Evolutionary conservation across 2,888 invertebrate species (phyloP).

Genomic region (Lepidonotus clava): DNA sequence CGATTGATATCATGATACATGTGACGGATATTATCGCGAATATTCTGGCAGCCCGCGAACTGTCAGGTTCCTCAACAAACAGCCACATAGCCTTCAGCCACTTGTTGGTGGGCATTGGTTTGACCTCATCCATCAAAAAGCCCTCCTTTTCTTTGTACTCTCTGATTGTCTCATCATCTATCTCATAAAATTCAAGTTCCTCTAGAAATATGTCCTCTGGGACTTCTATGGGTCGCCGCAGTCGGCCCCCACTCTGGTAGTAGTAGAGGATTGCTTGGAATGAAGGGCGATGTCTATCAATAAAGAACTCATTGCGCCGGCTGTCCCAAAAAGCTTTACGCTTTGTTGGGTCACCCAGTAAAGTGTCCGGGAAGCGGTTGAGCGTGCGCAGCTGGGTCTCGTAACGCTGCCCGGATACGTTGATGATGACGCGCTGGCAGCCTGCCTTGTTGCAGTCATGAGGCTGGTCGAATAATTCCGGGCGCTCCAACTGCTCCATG

Average conservation of each 20-base stretch:
- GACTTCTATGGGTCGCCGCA: constrained; percentile 81
- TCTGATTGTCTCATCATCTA: constrained; percentile 79
- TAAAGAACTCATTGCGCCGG: constrained; percentile 75
- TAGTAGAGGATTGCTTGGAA: constrained; percentile 79
- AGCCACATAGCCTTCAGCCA: constrained; percentile 79
- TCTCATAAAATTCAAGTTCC: constrained; percentile 81
- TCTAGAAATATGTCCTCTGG: constrained; percentile 81
- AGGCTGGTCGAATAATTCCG: constrained; percentile 54
- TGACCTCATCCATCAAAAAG: constrained; percentile 74
- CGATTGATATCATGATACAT: constrained; percentile 81
- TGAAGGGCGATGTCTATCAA: constrained; percentile 78
- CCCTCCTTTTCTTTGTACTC: constrained; percentile 81
- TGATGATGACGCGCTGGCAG: constrained; percentile 73
- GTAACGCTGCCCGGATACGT: constrained; percentile 76
- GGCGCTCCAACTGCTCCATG: constrained; percentile 50
- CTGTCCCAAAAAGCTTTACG: constrained; percentile 75
- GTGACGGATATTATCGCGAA: constrained; percentile 80
- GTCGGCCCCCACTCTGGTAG: constrained; percentile 80
- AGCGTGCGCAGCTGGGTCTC: constrained; percentile 79
- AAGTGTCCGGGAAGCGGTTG: constrained; percentile 76
- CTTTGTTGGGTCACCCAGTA: constrained; percentile 75
- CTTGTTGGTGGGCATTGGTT: constrained; percentile 73
- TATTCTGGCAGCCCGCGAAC: constrained; percentile 78
- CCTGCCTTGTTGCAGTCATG: constrained; percentile 71
- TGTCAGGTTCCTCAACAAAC: constrained; percentile 81